These are phyloP conservation scores for Antheraea assamensis DNA, from an alignment of 2,888 invertebrate species.

Conservation along the genomic window DNA sequence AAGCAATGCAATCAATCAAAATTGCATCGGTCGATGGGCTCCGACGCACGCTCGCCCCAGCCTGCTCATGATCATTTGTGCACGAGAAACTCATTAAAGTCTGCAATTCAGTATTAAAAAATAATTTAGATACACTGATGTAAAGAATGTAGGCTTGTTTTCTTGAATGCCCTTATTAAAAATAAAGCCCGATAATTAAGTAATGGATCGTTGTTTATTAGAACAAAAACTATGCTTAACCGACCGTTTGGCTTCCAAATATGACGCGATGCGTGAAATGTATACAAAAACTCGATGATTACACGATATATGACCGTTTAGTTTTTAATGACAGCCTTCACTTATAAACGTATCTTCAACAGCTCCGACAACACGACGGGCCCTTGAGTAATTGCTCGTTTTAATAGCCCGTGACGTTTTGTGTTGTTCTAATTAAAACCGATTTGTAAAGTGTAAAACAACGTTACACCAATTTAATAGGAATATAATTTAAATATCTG, in stretches of 20 bases:
- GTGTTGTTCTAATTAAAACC: conserved; percentile 40
- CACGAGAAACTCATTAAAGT: conserved; percentile 33
- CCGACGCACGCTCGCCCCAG: conserved; percentile 60
- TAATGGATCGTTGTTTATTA: conserved; percentile 9
- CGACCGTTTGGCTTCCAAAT: conserved; percentile 34
- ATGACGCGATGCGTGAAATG: conserved; percentile 61
- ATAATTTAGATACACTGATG: neutral
- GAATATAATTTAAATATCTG: neutral
- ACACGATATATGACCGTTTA: conserved; percentile 42
- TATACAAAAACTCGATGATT: conserved; percentile 58
- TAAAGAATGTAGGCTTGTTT: neutral
- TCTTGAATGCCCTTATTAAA: neutral
- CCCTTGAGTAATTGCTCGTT: conserved; percentile 42
- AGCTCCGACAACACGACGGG: conserved; percentile 44
- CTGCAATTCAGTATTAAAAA: conserved; percentile 25
- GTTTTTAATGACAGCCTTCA: conserved; percentile 45
- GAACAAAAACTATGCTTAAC: conserved; percentile 24
- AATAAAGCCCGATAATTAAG: neutral
- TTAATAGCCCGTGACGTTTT: conserved; percentile 48
- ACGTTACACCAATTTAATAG: conserved; percentile 13
- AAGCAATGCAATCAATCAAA: conserved; percentile 82
- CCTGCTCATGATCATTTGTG: conserved; percentile 49
- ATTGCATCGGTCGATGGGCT: conserved; percentile 76
- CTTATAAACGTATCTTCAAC: conserved; percentile 43
- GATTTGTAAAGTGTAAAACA: conserved; percentile 30